phyloP scores from a whole-genome alignment of 1,140 invertebrate species.

The Lamellibrachia luymesi region DNA sequence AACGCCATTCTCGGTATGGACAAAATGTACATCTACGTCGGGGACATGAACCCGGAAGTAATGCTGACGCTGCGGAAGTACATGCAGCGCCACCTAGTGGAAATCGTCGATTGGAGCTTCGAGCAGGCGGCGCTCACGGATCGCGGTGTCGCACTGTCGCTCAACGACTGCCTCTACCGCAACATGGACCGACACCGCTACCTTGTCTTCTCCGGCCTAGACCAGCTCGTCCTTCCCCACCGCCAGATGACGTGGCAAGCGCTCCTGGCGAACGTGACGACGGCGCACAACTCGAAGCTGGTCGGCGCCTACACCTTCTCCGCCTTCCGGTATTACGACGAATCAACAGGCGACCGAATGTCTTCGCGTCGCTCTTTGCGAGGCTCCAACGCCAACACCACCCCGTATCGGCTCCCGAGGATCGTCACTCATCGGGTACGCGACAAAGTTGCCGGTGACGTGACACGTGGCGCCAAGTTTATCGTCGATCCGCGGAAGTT shows the following conservation, averaged over 20 bases:
- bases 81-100: neutral
- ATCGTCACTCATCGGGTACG: neutral
- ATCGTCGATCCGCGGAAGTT: neutral
- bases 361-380: neutral
- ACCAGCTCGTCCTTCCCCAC: neutral
- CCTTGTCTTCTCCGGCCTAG: neutral
- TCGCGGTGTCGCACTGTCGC: neutral
- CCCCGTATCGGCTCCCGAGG: neutral
- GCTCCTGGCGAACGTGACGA: neutral
- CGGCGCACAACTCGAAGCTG: neutral
- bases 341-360: neutral
- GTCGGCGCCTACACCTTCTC: neutral
- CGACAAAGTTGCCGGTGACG: neutral
- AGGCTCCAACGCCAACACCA: neutral
- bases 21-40: neutral
- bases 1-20: neutral
- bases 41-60: neutral
- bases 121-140: neutral
- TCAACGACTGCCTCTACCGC: neutral
- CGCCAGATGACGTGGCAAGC: neutral
- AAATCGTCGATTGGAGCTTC: neutral
- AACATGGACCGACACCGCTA: neutral
- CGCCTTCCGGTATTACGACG: neutral
- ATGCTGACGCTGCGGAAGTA: neutral
- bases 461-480: neutral